Percentiles rank a stretch among this genome's conserved stretches.
phyloP scores from a whole-genome alignment of 1,140 invertebrate species.

The Maniola jurtina region DNA sequence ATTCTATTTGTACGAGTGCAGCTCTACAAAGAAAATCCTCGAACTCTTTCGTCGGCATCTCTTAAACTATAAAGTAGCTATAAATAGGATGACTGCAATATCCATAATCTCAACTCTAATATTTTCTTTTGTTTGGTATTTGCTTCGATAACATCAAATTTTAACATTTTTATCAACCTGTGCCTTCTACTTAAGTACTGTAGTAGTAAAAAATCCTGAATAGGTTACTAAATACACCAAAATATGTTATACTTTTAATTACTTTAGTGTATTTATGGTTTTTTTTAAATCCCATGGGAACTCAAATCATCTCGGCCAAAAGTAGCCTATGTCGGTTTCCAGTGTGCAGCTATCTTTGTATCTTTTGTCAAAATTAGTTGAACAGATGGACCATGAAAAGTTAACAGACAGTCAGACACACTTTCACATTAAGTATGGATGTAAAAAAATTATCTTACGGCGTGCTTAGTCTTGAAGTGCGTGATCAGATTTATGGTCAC shows the following conservation, averaged over 20 bases:
- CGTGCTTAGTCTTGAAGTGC: neutral
- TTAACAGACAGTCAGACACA: too few species aligned
- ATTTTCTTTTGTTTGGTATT: neutral
- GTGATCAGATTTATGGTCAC: neutral
- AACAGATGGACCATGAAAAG: neutral
- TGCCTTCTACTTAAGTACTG: too few species aligned
- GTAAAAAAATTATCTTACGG: neutral
- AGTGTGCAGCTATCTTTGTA: too few species aligned
- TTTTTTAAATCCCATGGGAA: too few species aligned
- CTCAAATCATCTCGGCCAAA: too few species aligned
- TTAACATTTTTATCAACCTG: neutral
- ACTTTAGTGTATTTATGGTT: too few species aligned
- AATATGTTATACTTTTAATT: too few species aligned
- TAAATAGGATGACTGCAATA: conserved; percentile 5
- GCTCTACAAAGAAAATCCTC: too few species aligned
- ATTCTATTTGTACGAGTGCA: neutral
- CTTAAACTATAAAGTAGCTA: conserved; percentile 21
- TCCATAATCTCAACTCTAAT: neutral
- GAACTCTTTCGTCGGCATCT: neutral
- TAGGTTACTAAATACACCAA: too few species aligned
- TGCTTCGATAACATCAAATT: neutral
- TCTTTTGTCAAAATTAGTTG: neutral
- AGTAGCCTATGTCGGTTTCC: too few species aligned
- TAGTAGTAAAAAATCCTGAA: too few species aligned
- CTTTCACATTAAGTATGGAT: too few species aligned